phyloP scores from a whole-genome alignment of 2,113 vertebrate genomes.

The Antechinus flavipes region DNA sequence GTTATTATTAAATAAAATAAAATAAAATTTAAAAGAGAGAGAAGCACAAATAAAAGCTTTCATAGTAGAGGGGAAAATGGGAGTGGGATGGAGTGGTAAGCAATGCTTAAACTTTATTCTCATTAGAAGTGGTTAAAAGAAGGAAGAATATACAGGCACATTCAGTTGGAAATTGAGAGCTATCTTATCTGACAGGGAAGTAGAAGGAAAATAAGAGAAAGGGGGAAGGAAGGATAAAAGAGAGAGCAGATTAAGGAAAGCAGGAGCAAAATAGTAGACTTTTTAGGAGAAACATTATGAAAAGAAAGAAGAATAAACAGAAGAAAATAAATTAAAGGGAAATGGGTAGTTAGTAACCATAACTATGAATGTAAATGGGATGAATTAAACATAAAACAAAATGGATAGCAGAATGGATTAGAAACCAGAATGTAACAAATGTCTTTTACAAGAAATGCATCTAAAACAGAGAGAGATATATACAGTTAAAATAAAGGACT shows the following conservation, averaged over 20 bases:
- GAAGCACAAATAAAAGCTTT: background rate
- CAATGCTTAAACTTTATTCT: background rate
- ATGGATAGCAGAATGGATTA: background rate
- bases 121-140: background rate
- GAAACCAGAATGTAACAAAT: background rate
- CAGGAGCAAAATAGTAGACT: background rate
- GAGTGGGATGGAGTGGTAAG: background rate
- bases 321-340: background rate
- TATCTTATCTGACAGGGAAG: background rate
- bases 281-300: background rate
- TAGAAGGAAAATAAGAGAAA: background rate
- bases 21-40: background rate
- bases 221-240: background rate
- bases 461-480: background rate
- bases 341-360: background rate
- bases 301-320: background rate
- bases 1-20: too few species aligned
- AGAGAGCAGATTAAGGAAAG: background rate
- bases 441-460: background rate
- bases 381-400: background rate
- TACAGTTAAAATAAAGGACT: background rate
- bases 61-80: background rate
- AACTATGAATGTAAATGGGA: background rate
- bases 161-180: background rate
- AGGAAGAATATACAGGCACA: background rate